Evolutionary conservation across 2,888 invertebrate genomes (phyloP).

Genomic region (Junonia oenone): DNA sequence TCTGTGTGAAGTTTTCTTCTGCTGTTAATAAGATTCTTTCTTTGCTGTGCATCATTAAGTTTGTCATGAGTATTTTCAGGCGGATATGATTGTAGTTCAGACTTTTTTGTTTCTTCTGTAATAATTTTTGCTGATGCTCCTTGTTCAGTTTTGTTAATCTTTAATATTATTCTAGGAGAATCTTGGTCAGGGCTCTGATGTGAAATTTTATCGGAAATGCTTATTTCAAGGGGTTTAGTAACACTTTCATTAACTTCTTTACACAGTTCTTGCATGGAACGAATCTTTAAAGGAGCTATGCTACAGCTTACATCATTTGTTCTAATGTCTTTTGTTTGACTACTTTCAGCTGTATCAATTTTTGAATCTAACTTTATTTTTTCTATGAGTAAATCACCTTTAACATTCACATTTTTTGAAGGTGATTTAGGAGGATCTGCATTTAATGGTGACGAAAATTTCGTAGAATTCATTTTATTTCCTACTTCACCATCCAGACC

Average conservation of each 20-base stretch:
- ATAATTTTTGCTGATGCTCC: conserved; percentile 72
- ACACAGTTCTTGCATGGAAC: conserved; percentile 44
- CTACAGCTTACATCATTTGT: conserved; percentile 25
- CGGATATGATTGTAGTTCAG: conserved; percentile 42
- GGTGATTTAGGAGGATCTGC: conserved; percentile 19
- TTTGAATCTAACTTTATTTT: conserved; percentile 18
- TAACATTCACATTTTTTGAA: conserved; percentile 16
- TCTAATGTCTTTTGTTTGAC: conserved; percentile 24
- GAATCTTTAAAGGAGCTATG: conserved; percentile 33
- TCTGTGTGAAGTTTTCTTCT: conserved; percentile 50
- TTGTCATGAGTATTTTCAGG: conserved; percentile 50
- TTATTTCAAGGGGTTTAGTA: conserved; percentile 71
- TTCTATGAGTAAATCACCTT: conserved; percentile 20
- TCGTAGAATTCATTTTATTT: conserved; percentile 35
- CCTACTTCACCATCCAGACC: conserved; percentile 43
- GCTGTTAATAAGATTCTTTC: conserved; percentile 48
- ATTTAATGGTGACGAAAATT: conserved; percentile 33
- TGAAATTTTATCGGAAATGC: conserved; percentile 56
- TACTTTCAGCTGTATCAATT: conserved; percentile 32
- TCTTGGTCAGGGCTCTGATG: conserved; percentile 69
- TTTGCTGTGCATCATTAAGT: conserved; percentile 41
- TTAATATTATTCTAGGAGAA: conserved; percentile 81
- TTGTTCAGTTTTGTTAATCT: conserved; percentile 82
- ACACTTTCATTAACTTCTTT: conserved; percentile 51
- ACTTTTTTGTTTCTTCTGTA: conserved; percentile 59